Evolutionary conservation across 2,888 invertebrate genomes (phyloP).

Genomic region (Epistrophella euchroma): DNA sequence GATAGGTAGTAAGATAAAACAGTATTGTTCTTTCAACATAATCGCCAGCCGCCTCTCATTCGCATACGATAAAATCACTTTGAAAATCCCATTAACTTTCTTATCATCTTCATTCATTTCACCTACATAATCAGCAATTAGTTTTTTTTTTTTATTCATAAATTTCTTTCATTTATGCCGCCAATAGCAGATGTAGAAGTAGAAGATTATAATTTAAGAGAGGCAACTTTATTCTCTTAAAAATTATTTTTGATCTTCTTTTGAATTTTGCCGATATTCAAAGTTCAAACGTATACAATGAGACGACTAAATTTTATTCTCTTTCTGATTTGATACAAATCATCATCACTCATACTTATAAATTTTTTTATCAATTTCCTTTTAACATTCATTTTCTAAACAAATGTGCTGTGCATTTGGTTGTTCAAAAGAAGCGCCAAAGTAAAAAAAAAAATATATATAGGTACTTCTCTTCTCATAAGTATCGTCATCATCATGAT

Average conservation of each 20-base stretch:
- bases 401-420: slow-evolving; percentile 25
- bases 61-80: slow-evolving; percentile 41
- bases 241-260: slow-evolving; percentile 19
- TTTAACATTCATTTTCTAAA: slow-evolving; percentile 70
- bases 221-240: slow-evolving; percentile 54
- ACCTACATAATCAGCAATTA: slow-evolving; percentile 51
- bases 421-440: slow-evolving; percentile 64
- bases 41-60: slow-evolving; percentile 40
- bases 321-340: slow-evolving; percentile 7
- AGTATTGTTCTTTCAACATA: slow-evolving; percentile 45
- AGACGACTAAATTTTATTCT: not conserved
- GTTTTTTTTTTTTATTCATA: slow-evolving; percentile 34
- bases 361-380: slow-evolving; percentile 53
- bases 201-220: slow-evolving; percentile 54
- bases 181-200: slow-evolving; percentile 29
- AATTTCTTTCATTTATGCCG: slow-evolving; percentile 67
- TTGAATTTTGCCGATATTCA: slow-evolving; percentile 1
- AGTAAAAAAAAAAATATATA: not conserved
- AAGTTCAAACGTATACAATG: too few species aligned
- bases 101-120: slow-evolving; percentile 59
- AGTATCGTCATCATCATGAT: slow-evolving; percentile 17
- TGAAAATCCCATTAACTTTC: slow-evolving; percentile 56
- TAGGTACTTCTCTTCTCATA: slow-evolving; percentile 5
- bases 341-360: slow-evolving; percentile 36
- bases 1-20: slow-evolving; percentile 12